These are phyloP conservation scores for Myathropa florea DNA, from an alignment of 2,888 invertebrate species.

Conservation along the genomic window DNA sequence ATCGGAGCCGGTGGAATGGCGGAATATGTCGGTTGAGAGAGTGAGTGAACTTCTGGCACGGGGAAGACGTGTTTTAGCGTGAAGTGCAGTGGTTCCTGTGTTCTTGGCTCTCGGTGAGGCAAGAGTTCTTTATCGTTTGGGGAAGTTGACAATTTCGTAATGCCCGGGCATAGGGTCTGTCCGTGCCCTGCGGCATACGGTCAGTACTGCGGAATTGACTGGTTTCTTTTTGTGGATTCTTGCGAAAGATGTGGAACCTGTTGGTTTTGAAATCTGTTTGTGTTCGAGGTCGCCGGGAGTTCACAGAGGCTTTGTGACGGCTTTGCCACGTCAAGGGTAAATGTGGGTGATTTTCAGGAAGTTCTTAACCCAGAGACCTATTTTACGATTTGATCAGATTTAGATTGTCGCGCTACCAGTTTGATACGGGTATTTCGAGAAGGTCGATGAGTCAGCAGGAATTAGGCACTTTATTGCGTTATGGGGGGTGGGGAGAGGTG, in stretches of 20 bases:
- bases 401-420: background rate
- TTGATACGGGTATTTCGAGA: background rate
- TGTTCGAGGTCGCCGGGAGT: background rate
- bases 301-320: background rate
- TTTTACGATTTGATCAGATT: background rate
- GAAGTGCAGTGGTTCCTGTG: conserved; percentile 31
- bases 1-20: conserved; percentile 16
- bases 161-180: background rate
- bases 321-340: background rate
- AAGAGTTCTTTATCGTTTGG: conserved; percentile 29
- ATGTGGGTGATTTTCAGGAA: background rate
- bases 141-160: conserved; percentile 44
- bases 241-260: conserved; percentile 2
- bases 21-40: conserved; percentile 7
- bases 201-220: background rate
- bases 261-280: conserved; percentile 1
- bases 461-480: too few relatives aligned
- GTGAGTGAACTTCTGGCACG: conserved; percentile 67
- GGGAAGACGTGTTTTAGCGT: conserved; percentile 46
- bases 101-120: background rate
- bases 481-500: too few relatives aligned
- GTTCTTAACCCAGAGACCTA: background rate
- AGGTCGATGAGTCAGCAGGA: background rate
- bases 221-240: background rate
- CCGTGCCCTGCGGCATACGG: background rate